Conservation (phyloP, 2,797 vertebrate genomes). For the Clarias fuscus region DNA sequence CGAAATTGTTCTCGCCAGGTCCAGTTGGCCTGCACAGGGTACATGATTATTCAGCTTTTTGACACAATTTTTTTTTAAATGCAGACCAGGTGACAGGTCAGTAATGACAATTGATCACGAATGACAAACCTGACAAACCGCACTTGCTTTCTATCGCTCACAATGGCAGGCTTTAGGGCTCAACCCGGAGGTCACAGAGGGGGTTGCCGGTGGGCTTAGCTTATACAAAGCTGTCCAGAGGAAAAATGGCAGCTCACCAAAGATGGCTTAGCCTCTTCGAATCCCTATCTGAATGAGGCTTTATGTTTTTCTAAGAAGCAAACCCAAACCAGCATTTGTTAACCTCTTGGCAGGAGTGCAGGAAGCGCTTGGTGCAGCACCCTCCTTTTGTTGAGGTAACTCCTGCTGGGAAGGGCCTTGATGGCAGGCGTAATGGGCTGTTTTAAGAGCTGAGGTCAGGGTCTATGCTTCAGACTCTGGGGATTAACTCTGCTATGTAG, state of each 20-base stretch:
- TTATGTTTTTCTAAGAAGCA: conserved; percentile 52
- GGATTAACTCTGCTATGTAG: conserved; percentile 54
- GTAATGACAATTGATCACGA: neutral
- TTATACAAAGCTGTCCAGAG: conserved; percentile 44
- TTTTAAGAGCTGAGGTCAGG: conserved; percentile 56
- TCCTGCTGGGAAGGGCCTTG: conserved; percentile 48
- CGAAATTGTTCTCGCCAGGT: neutral
- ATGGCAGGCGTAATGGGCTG: conserved; percentile 52
- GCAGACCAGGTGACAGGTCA: conserved; percentile 33
- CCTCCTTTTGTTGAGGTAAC: conserved; percentile 44
- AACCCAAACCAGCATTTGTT: conserved; percentile 55
- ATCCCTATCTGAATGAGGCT: conserved; percentile 52
- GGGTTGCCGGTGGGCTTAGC: conserved; percentile 31
- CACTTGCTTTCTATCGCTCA: conserved; percentile 1
- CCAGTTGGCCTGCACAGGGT: neutral
- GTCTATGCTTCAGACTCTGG: conserved; percentile 49
- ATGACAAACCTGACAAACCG: conserved; percentile 1
- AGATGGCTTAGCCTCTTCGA: conserved; percentile 50
- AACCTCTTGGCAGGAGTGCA: conserved; percentile 51
- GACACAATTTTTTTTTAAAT: conserved; percentile 1
- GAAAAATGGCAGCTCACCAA: conserved; percentile 38
- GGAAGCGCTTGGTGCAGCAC: conserved; percentile 50
- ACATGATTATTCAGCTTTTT: neutral
- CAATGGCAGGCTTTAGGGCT: conserved; percentile 29
- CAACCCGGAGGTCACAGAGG: conserved; percentile 39